Evolutionary conservation across 1,140 invertebrate genomes (phyloP).

Genomic region (Sinonovacula constricta): DNA sequence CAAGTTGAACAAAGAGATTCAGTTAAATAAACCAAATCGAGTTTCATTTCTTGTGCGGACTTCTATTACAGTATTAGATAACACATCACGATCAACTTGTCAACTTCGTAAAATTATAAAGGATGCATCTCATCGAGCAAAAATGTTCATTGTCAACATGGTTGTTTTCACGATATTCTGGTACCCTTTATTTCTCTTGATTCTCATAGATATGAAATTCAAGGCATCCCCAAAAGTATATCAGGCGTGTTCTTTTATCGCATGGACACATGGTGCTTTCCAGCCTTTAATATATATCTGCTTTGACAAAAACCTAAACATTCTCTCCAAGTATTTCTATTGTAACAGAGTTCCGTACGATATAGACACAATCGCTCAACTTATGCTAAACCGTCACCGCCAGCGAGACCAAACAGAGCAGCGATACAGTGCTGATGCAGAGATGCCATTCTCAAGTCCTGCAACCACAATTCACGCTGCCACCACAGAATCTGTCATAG

Average conservation of each 20-base stretch:
- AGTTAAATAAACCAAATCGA: constrained; percentile 73
- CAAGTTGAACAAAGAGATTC: constrained; percentile 75
- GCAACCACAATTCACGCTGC: not conserved
- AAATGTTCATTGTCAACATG: constrained; percentile 73
- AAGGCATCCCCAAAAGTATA: constrained; percentile 74
- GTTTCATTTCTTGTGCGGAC: constrained; percentile 75
- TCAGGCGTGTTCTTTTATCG: constrained; percentile 76
- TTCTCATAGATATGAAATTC: constrained; percentile 74
- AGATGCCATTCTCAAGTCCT: not conserved
- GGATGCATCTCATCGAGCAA: constrained; percentile 72
- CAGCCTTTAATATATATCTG: constrained; percentile 75
- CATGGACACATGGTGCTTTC: constrained; percentile 76
- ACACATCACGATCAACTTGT: constrained; percentile 58
- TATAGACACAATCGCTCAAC: constrained; percentile 57
- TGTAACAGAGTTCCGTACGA: constrained; percentile 67
- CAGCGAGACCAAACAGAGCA: constrained; percentile 24
- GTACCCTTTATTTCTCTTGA: constrained; percentile 77
- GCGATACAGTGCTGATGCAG: constrained; percentile 6
- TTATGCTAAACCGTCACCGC: constrained; percentile 60
- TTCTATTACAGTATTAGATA: constrained; percentile 72
- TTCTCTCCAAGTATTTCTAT: constrained; percentile 71
- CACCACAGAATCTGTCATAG: not conserved
- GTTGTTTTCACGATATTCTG: constrained; percentile 74
- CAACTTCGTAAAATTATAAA: constrained; percentile 63
- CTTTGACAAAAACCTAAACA: constrained; percentile 75